Percentiles rank a stretch among this genome's conserved stretches.
Evolutionary conservation across 2,113 vertebrate species (phyloP).

Genomic region (Platichthys flesus): DNA sequence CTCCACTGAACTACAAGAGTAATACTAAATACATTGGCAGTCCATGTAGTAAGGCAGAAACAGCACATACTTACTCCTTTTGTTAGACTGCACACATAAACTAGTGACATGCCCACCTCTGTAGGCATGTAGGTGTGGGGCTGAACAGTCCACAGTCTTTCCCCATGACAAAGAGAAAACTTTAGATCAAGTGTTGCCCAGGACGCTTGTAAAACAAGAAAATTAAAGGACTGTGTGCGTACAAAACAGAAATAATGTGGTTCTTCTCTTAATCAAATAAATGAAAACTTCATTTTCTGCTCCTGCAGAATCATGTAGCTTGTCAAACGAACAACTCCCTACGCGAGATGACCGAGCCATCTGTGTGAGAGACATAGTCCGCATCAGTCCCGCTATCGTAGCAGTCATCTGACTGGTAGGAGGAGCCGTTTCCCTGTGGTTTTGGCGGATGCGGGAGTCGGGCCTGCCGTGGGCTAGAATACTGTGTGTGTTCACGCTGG

Average conservation of each 20-base stretch:
- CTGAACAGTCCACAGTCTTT: conserved; percentile 45
- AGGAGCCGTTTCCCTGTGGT: conserved; percentile 81
- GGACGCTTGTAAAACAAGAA: conserved; percentile 31
- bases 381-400: conserved; percentile 90
- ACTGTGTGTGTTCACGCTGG: conserved; percentile 68
- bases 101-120: conserved; percentile 14
- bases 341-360: conserved; percentile 97
- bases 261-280: conserved; percentile 29
- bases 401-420: conserved; percentile 88
- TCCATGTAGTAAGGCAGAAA: conserved; percentile 58
- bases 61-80: conserved; percentile 28
- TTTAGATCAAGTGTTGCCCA: conserved; percentile 54
- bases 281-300: conserved; percentile 33
- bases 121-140: conserved; percentile 6
- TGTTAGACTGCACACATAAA: conserved; percentile 20
- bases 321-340: conserved; percentile 97
- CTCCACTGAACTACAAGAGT: conserved; percentile 24
- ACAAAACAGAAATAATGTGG: conserved; percentile 31
- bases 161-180: conserved; percentile 34
- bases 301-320: conserved; percentile 25
- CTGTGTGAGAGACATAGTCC: conserved; percentile 95
- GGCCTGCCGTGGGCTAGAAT: conserved; percentile 83
- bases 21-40: conserved; percentile 45
- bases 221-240: conserved; percentile 49
- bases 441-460: conserved; percentile 78